Base-by-base conservation (phyloP, 2,113 vertebrate genomes). In the Lepus europaeus region DNA sequence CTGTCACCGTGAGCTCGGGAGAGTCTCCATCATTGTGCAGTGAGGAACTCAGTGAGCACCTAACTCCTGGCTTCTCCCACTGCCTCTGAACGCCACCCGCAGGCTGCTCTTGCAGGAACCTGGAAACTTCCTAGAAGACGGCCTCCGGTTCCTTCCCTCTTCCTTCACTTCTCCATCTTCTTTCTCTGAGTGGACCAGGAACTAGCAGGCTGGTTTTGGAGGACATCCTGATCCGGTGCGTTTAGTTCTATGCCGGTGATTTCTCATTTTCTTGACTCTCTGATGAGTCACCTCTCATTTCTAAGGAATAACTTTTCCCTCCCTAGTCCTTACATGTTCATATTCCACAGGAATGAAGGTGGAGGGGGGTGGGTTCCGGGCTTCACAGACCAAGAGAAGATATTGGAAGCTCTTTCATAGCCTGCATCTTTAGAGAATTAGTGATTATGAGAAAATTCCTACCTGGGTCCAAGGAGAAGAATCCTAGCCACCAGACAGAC, bases 371-470 rank as follows among this genome's bases (percentile, higher is more conserved):
- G 56, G 12, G 14, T 80, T 87, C 72, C 39, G 45, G n/a, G 36
- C 81, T 94, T 84, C 64, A 36, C n/a, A 93, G 87, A 80, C 10
- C 84, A 87, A 82, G 53, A 39, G 39, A 82, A 69, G 72, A 73
- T 22, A 27, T 51, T 87, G 69, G 77, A 90, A 68, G 2, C 6
- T 80, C 72, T 77, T 68, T 84, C 84, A 90, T 14, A 63, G 31
- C 31, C 27, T 88, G 23, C 31, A n/a, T 66, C 90, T 89, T 78
- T 14, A 80, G 56, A 29, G 63, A 95, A 88, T 39, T 69, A 1
- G 53, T 29, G 63, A 74, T 89, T 79, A 70, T n/a, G 16, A 90
- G 85, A 79, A 85, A 94, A 88, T 90, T 82, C 74, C 73, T 84
- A 78, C 70, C 36, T 39, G 56, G 36, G 31, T 19, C 69, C 77